These are phyloP conservation scores for Onthophagus taurus DNA, from an alignment of 1,140 invertebrate genomes.

Conservation along the genomic window DNA sequence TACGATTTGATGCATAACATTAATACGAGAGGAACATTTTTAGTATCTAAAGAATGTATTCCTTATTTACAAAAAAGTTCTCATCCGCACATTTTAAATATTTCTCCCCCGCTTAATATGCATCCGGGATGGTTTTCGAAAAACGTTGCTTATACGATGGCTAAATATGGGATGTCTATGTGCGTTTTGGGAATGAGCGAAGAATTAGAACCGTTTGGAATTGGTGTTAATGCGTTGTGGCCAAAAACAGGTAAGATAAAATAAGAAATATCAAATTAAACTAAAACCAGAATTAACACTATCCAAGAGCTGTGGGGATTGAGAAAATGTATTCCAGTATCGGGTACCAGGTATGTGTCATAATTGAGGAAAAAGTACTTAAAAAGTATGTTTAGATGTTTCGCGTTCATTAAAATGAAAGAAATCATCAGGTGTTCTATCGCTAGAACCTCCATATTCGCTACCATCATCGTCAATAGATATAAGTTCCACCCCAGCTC, in stretches of 20 bases:
- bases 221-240: slow-evolving; percentile 97
- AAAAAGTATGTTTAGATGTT: no score
- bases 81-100: slow-evolving; percentile 93
- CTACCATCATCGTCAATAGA: no score
- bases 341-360: no score
- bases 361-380: no score
- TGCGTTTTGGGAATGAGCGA: slow-evolving; percentile 93
- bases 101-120: slow-evolving; percentile 91
- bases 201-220: slow-evolving; percentile 73
- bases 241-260: slow-evolving; percentile 63
- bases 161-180: slow-evolving; percentile 99
- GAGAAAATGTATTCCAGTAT: no score
- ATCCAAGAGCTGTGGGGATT: no score
- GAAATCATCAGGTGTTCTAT: no score
- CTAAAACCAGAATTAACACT: no score
- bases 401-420: no score
- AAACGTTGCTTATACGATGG: slow-evolving; percentile 95
- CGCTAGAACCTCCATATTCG: no score
- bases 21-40: slow-evolving; percentile 85
- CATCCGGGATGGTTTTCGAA: slow-evolving; percentile 83
- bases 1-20: slow-evolving; percentile 92
- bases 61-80: slow-evolving; percentile 81
- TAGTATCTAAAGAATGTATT: slow-evolving; percentile 87
- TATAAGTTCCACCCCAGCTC: no score
- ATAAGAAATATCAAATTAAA: no score